phyloP scores from a whole-genome alignment of 2,113 vertebrate species.

The Corynorhinus townsendii region DNA sequence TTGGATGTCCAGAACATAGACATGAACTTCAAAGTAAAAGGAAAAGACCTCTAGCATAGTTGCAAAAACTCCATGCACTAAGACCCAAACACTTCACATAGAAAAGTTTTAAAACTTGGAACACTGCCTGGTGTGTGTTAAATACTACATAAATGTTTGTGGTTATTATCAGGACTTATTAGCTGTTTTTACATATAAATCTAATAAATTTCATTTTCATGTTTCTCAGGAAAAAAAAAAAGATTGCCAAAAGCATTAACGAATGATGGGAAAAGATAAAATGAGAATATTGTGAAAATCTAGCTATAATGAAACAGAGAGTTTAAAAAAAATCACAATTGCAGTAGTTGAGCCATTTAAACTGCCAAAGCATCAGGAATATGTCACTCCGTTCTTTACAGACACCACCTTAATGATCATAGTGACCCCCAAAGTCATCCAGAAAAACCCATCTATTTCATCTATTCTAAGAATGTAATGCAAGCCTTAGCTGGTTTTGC shows the following conservation, averaged over 20 bases:
- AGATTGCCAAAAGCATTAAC: neutral
- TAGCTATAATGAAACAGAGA: neutral
- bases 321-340: neutral
- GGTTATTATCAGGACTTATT: neutral
- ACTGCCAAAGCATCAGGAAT: neutral
- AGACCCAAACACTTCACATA: neutral
- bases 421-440: neutral
- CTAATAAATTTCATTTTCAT: neutral
- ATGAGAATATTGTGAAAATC: neutral
- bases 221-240: constrained; percentile 2
- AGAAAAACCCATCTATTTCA: neutral
- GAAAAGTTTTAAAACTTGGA: neutral
- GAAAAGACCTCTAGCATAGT: neutral
- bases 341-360: neutral
- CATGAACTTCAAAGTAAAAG: neutral
- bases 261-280: neutral
- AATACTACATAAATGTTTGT: neutral
- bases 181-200: neutral
- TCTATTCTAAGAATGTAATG: neutral
- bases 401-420: neutral
- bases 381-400: neutral
- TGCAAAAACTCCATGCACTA: neutral
- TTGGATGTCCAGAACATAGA: neutral
- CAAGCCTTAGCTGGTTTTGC: neutral
- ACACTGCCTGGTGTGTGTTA: neutral